Percentiles rank a stretch among this genome's conserved stretches.
These are phyloP conservation scores for Prosopocoilus inquinatus DNA, from an alignment of 2,888 invertebrate genomes.

Conservation along the genomic window DNA sequence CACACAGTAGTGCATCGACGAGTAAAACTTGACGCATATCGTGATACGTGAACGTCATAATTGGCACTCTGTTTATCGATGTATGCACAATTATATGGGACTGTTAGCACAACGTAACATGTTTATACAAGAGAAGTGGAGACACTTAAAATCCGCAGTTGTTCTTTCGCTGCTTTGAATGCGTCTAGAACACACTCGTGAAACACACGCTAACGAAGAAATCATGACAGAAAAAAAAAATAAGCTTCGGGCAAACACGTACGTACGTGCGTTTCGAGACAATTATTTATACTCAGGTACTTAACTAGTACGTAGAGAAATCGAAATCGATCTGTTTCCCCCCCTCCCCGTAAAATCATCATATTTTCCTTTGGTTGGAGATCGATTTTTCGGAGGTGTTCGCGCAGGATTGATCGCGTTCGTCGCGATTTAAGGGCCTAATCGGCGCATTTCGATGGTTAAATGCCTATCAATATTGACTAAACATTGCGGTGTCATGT, in stretches of 20 bases:
- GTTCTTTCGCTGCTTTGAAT: constrained; percentile 29
- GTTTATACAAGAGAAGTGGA: constrained; percentile 15
- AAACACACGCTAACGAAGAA: constrained; percentile 10
- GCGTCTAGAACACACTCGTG: constrained; percentile 13
- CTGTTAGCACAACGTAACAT: constrained; percentile 16
- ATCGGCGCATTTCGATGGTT: constrained; percentile 27
- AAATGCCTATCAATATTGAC: constrained; percentile 35
- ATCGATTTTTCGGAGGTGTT: no score
- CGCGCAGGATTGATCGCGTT: neutral
- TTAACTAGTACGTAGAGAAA: constrained; percentile 5
- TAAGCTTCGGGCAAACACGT: neutral
- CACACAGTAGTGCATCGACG: no score
- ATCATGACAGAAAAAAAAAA: neutral
- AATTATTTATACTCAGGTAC: neutral
- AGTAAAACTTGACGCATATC: constrained; percentile 19
- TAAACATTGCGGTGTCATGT: constrained; percentile 48
- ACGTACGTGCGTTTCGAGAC: neutral
- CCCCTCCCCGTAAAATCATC: no score
- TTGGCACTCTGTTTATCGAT: constrained; percentile 43
- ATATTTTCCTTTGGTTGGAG: no score
- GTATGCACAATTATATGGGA: constrained; percentile 36
- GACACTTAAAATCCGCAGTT: constrained; percentile 35
- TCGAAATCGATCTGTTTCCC: neutral
- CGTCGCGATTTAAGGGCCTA: neutral
- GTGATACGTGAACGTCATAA: constrained; percentile 31